A percentile compares a stretch with the other conserved stretches of the same genome.
Evolutionary conservation across 2,888 invertebrate species (phyloP).

Genomic region (Drosophila eohydei): DNA sequence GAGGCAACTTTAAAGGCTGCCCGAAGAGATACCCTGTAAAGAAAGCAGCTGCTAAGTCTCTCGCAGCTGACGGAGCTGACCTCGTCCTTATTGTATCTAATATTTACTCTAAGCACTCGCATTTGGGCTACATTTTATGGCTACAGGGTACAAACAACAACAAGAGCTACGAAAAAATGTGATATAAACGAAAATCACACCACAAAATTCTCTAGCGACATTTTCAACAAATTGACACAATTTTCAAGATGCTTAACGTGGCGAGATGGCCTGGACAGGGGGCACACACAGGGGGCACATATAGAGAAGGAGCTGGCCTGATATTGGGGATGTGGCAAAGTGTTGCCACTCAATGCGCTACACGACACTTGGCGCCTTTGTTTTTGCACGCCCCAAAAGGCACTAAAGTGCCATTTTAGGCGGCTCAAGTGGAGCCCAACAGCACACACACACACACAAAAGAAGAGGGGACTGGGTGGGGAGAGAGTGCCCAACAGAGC

Average conservation of each 20-base stretch:
- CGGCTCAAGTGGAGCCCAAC: constrained; percentile 77
- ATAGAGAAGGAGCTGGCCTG: constrained; percentile 4
- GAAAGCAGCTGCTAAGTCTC: not conserved
- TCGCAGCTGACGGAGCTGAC: too few relatives aligned
- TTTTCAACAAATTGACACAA: constrained; percentile 82
- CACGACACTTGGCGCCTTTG: constrained; percentile 79
- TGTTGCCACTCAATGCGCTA: constrained; percentile 73
- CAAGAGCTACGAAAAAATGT: constrained; percentile 17
- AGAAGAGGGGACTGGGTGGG: constrained; percentile 3
- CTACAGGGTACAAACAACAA: constrained; percentile 16
- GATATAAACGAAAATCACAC: constrained; percentile 70
- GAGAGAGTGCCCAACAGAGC: constrained; percentile 46
- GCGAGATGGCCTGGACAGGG: constrained; percentile 60
- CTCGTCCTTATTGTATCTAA: not conserved
- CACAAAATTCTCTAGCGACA: constrained; percentile 76
- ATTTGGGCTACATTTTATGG: not conserved
- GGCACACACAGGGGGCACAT: constrained; percentile 25
- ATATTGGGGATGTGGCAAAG: constrained; percentile 34
- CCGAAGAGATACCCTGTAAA: constrained; percentile 9
- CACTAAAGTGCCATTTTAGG: constrained; percentile 83
- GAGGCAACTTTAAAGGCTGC: not conserved
- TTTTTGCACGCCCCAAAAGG: constrained; percentile 78
- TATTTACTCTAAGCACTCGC: constrained; percentile 4
- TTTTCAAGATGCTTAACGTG: constrained; percentile 77
- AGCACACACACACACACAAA: constrained; percentile 24